Percentiles rank a stretch among this genome's conserved stretches.
Conservation (phyloP, 2,797 vertebrate genomes). For the Hybognathus amarus region DNA sequence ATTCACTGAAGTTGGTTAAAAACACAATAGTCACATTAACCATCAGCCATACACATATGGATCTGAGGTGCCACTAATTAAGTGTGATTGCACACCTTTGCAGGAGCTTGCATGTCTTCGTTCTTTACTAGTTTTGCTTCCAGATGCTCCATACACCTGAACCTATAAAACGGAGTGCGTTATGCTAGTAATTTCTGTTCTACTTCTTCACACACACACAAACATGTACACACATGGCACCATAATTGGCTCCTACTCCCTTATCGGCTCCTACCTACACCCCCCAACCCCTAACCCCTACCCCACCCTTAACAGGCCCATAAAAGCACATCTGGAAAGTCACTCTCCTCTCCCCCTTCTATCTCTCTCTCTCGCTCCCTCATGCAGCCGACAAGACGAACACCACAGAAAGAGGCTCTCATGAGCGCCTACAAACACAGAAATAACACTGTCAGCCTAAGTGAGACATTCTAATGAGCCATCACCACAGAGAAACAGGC, state of each 20-base stretch:
- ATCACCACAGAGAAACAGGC: conserved; percentile 18
- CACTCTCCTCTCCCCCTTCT: conserved; percentile 64
- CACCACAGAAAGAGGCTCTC: conserved; percentile 71
- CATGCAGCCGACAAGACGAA: conserved; percentile 56
- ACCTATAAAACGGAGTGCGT: conserved; percentile 71
- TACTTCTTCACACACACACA: conserved; percentile 39
- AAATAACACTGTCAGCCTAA: conserved; percentile 75
- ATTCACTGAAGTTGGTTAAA: conserved; percentile 6
- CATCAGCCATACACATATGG: neutral
- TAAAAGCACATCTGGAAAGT: conserved; percentile 84
- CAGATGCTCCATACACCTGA: conserved; percentile 75
- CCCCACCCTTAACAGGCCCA: conserved; percentile 69
- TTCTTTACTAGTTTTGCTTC: conserved; percentile 51
- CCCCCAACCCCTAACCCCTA: conserved; percentile 69
- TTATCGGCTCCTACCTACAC: conserved; percentile 68
- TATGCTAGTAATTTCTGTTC: conserved; percentile 75
- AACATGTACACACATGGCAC: conserved; percentile 48
- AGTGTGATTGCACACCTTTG: neutral
- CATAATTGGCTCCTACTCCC: conserved; percentile 57
- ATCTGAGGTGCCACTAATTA: conserved; percentile 1
- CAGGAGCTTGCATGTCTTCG: conserved; percentile 21
- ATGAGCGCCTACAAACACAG: conserved; percentile 75
- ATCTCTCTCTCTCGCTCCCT: conserved; percentile 58
- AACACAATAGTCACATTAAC: conserved; percentile 15
- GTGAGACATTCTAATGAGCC: conserved; percentile 75